These are phyloP conservation scores for Anguilla japonica DNA, from an alignment of 2,113 vertebrate species.

Conservation along the genomic window DNA sequence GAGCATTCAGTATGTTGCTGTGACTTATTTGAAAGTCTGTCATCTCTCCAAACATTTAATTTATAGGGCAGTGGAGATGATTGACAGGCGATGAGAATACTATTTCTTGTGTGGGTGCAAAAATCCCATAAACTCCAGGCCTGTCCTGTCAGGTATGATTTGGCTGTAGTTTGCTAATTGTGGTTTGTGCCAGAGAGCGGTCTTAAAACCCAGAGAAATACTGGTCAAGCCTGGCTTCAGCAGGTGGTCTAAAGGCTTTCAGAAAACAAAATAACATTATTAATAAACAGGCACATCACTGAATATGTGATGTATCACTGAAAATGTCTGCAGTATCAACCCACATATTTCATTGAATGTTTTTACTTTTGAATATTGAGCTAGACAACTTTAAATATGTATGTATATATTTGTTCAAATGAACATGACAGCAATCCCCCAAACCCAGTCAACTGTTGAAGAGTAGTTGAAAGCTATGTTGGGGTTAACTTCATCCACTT, in stretches of 20 bases:
- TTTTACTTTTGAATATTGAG: too few relatives aligned
- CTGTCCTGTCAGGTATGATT: not conserved
- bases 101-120: not conserved
- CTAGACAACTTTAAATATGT: too few relatives aligned
- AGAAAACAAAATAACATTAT: too few relatives aligned
- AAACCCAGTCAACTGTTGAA: too few relatives aligned
- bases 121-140: not conserved
- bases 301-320: too few relatives aligned
- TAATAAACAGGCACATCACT: too few relatives aligned
- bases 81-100: not conserved
- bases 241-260: not conserved
- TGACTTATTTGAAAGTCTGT: not conserved
- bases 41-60: not conserved
- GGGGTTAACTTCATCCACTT: too few relatives aligned
- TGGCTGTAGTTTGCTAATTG: not conserved
- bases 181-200: not conserved
- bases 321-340: not conserved
- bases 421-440: too few relatives aligned
- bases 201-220: not conserved
- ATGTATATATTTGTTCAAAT: too few relatives aligned
- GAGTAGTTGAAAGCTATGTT: too few relatives aligned
- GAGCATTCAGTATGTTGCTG: not conserved
- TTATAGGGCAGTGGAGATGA: not conserved
- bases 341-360: not conserved
- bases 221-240: not conserved